Base-by-base conservation (phyloP, 2,797 vertebrate species). In the Macropodus opercularis region DNA sequence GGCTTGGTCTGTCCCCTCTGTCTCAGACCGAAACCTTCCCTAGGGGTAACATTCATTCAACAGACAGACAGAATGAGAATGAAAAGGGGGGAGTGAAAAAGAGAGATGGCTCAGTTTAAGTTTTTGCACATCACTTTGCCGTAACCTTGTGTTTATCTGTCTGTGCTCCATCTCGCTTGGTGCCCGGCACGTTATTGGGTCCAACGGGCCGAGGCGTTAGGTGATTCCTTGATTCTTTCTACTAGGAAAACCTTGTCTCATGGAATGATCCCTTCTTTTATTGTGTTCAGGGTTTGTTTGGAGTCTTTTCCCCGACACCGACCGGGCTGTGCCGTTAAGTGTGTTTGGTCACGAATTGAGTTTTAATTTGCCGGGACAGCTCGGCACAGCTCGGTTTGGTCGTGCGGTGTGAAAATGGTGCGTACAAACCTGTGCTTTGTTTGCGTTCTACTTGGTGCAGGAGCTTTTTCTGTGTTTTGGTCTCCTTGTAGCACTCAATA, bases 401-500 rank as follows among this genome's bases (percentile, higher is more conserved):
- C 24, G 46, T 44, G 27, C 2, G 48, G 75, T 63, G 79, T 57
- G 76, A 69, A 89, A 80, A 69, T 8, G 29, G 46, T 60, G 79
- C 56, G 1, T 31, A 39, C 66, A 80, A 86, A 86, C 63, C 43
- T 69, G 63, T 21, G 56, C 74, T 85, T 84, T 84, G 68, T 87
- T 83, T 85, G 77, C 91, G 90, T 94, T 95, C 92, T 93, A 91
- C 95, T 94, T 94, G 86, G 90, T 92, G 93, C 94, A 94, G 93
- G 91, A 94, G 93, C 93, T 95, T 94, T 94, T 92, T 71, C 60
- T 80, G 49, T 78, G 59, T 84, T 81, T 85, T 29, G 40, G 81
- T 91, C 84, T 90, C 89, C 87, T 94, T 93, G 95, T 97, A 97
- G 95, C 95, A 96, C 94, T 97, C 94, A 93, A 75, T 94, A 92